Evolutionary conservation across 2,113 vertebrate species (phyloP).

Genomic region (Strigops habroptila): DNA sequence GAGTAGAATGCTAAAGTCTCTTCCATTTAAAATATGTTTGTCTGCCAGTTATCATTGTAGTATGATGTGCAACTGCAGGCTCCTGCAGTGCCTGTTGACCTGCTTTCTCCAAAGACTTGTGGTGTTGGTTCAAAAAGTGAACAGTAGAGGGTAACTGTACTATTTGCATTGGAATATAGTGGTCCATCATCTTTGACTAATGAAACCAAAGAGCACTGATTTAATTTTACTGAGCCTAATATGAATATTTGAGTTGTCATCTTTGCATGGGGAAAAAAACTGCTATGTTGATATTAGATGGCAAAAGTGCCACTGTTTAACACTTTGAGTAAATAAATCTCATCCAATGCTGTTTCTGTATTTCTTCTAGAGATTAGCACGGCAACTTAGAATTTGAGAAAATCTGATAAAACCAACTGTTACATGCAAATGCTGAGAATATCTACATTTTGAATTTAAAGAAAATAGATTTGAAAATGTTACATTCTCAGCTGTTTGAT

Average conservation of each 20-base stretch:
- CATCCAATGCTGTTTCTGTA: not conserved
- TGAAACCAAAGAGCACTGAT: not conserved
- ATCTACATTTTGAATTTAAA: not conserved
- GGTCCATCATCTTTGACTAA: not conserved
- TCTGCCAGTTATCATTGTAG: not conserved
- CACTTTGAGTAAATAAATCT: not conserved
- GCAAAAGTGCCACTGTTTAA: not conserved
- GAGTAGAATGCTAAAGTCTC: not conserved
- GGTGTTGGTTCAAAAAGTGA: not conserved
- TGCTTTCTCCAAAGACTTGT: not conserved
- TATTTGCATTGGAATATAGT: not conserved
- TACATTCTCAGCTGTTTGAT: not conserved
- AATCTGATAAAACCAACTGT: not conserved
- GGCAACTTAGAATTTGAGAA: not conserved
- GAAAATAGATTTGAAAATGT: not conserved
- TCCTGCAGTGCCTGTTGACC: not conserved
- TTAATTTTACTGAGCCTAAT: not conserved
- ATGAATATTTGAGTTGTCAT: not conserved
- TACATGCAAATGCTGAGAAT: not conserved
- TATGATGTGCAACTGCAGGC: not conserved
- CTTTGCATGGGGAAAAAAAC: not conserved
- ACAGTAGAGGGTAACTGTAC: not conserved
- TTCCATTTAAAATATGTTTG: fast-evolving
- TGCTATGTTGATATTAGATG: not conserved
- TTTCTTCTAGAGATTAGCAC: not conserved